A percentile compares a stretch with the other conserved stretches of the same genome.
These are phyloP conservation scores for Strigamia crassipes DNA, from an alignment of 2,888 invertebrate species.

Conservation along the genomic window DNA sequence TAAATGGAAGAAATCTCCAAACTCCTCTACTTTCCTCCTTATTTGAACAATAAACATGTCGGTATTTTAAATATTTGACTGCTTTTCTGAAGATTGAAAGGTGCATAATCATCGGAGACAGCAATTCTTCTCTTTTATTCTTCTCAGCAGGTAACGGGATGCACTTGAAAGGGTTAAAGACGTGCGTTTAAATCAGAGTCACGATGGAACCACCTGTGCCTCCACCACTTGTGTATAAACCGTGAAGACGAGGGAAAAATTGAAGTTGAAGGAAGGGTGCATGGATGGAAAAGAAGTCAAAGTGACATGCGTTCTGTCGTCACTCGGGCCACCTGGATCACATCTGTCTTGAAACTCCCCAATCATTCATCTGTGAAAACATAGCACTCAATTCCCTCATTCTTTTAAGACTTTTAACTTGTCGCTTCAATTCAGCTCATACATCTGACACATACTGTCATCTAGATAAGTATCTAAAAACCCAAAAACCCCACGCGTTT, in stretches of 20 bases:
- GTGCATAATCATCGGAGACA: conserved; percentile 1
- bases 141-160: conserved; percentile 16
- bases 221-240: neutral
- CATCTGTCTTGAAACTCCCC: conserved; percentile 4
- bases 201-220: conserved; percentile 15
- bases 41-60: neutral
- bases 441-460: conserved; percentile 7
- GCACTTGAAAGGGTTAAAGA: conserved; percentile 21
- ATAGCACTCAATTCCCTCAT: conserved; percentile 6
- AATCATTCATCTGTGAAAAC: conserved; percentile 21
- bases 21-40: neutral
- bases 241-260: neutral
- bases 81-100: neutral
- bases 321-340: conserved; percentile 21
- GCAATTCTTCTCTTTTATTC: neutral
- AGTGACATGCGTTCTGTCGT: conserved; percentile 17
- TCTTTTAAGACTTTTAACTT: conserved; percentile 16
- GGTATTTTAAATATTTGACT: neutral
- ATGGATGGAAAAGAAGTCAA: neutral
- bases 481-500: neutral
- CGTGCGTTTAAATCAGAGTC: conserved; percentile 16
- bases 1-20: neutral
- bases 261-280: neutral
- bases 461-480: conserved; percentile 1
- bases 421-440: neutral